phyloP scores from a whole-genome alignment of 2,888 invertebrate genomes.

The Spisula subtruncata region DNA sequence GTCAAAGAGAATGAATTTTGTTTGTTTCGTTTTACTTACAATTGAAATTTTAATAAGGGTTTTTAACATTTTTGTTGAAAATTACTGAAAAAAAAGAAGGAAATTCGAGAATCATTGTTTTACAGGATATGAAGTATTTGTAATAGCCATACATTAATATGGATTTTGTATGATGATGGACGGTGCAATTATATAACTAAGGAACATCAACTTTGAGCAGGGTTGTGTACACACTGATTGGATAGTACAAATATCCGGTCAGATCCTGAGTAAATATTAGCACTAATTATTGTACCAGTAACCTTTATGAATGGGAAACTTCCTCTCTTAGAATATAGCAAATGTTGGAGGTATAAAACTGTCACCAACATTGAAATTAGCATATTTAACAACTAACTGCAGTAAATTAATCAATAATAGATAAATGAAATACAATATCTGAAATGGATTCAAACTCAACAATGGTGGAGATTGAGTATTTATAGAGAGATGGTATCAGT shows the following conservation, averaged over 20 bases:
- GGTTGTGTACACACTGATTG: neutral
- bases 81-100: too few species aligned
- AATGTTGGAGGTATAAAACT: neutral
- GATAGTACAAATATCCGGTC: neutral
- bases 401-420: neutral
- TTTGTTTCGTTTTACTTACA: too few species aligned
- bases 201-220: too few species aligned
- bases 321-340: neutral
- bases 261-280: neutral
- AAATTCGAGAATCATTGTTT: too few species aligned
- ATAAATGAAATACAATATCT: neutral
- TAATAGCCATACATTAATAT: too few species aligned
- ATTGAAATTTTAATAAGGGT: too few species aligned
- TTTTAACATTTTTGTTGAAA: too few species aligned
- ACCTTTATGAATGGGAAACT: neutral
- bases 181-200: too few species aligned
- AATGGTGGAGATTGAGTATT: neutral
- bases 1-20: too few species aligned
- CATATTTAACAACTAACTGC: neutral
- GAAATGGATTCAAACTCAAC: neutral
- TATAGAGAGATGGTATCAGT: neutral
- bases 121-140: too few species aligned
- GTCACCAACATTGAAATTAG: neutral
- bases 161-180: too few species aligned
- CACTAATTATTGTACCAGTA: neutral